A percentile compares a stretch with the other conserved stretches of the same genome.
phyloP scores from a whole-genome alignment of 1,140 invertebrate genomes.

The Sminthurides bifidus region DNA sequence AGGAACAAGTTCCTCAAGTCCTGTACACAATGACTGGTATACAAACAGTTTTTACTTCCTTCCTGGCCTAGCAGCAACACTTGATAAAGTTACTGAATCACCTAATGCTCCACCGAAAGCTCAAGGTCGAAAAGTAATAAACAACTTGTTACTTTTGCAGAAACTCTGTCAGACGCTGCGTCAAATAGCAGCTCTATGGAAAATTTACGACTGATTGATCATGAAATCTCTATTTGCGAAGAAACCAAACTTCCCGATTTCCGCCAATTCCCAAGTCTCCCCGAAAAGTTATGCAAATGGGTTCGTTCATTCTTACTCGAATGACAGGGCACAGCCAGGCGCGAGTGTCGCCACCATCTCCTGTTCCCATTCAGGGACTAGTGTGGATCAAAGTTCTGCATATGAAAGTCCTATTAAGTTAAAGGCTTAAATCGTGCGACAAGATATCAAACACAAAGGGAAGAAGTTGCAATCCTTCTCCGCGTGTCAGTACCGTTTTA shows the following conservation, averaged over 20 bases:
- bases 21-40: not conserved
- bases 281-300: not conserved
- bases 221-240: constrained; percentile 21
- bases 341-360: not conserved
- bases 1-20: not conserved
- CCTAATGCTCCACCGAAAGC: too few species aligned
- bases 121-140: not conserved
- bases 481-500: too few species aligned
- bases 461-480: not conserved
- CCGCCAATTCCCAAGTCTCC: not conserved
- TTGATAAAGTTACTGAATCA: too few species aligned
- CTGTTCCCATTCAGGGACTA: too few species aligned
- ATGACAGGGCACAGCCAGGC: constrained; percentile 7
- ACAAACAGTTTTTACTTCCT: not conserved
- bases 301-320: constrained; percentile 14
- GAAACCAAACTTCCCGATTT: not conserved
- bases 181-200: constrained; percentile 14
- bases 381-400: constrained; percentile 7
- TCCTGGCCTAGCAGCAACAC: too few species aligned
- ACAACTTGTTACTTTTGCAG: not conserved
- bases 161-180: not conserved
- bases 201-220: constrained; percentile 26
- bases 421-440: not conserved
- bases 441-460: not conserved
- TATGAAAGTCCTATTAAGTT: constrained; percentile 24